Evolutionary conservation across 1,140 invertebrate species (phyloP).

Genomic region (Drosophila nasuta): DNA sequence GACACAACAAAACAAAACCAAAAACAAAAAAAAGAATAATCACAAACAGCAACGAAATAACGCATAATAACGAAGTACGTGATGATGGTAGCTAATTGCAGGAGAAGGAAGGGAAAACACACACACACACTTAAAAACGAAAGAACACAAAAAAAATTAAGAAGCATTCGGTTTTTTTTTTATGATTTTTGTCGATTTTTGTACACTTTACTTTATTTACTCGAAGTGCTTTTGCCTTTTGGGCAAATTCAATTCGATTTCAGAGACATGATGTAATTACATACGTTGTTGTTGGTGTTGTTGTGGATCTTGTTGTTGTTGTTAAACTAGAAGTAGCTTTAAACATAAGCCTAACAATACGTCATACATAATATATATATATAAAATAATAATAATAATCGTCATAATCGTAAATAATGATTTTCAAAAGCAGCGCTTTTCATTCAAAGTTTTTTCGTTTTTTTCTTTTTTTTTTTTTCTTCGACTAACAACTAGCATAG

Average conservation of each 20-base stretch:
- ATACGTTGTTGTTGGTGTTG: constrained; percentile 38
- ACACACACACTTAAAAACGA: not conserved
- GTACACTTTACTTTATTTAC: constrained; percentile 75
- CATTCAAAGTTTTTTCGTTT: constrained; percentile 32
- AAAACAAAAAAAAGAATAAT: not conserved
- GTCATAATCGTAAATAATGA: constrained; percentile 36
- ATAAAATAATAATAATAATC: constrained; percentile 57
- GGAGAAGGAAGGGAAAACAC: not conserved
- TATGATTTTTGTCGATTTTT: constrained; percentile 50
- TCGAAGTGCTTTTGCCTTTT: constrained; percentile 41
- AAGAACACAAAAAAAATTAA: constrained; percentile 15
- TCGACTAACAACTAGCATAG: not conserved
- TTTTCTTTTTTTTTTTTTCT: not conserved
- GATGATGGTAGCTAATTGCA: constrained; percentile 24
- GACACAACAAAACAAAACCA: not conserved
- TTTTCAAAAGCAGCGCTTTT: constrained; percentile 46
- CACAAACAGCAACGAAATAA: not conserved
- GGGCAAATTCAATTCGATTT: constrained; percentile 55
- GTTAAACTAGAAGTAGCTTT: constrained; percentile 69
- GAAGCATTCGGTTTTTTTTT: constrained; percentile 4
- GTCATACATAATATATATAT: constrained; percentile 33
- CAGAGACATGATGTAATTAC: constrained; percentile 67
- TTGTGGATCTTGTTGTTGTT: constrained; percentile 2
- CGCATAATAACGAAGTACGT: constrained; percentile 4
- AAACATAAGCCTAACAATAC: constrained; percentile 76